A percentile compares a stretch with the other conserved stretches of the same genome.
These are phyloP conservation scores for Sphecodes monilicornis DNA, from an alignment of 2,888 invertebrate species.

Conservation along the genomic window DNA sequence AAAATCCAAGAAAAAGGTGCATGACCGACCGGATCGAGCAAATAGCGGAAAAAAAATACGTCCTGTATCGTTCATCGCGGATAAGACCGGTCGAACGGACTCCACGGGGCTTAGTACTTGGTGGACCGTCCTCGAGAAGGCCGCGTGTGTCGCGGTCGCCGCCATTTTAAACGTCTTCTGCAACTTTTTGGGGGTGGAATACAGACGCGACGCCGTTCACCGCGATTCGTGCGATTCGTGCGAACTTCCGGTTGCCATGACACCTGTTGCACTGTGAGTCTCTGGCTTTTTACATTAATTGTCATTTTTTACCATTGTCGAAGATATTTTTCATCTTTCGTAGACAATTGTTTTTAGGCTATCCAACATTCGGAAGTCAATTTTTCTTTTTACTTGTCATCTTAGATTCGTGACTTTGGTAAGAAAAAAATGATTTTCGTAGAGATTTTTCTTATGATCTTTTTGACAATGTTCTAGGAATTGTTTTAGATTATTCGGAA, in stretches of 20 bases:
- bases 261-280: conserved; percentile 37
- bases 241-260: conserved; percentile 22
- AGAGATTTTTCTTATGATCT: no score
- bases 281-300: background rate
- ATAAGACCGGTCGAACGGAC: conserved; percentile 78
- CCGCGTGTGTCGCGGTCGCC: conserved; percentile 35
- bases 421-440: no score
- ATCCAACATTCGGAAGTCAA: no score
- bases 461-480: no score
- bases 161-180: background rate
- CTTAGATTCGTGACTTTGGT: no score
- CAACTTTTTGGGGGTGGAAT: conserved; percentile 14
- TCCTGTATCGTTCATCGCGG: conserved; percentile 67
- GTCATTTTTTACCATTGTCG: background rate
- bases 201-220: background rate
- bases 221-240: background rate
- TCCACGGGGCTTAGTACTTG: conserved; percentile 76
- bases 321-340: background rate
- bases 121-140: conserved; percentile 75
- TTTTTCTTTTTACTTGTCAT: no score
- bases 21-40: conserved; percentile 54
- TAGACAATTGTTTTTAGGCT: background rate
- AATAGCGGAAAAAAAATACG: conserved; percentile 54
- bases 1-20: conserved; percentile 70
- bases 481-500: no score